A percentile compares a stretch with the other conserved stretches of the same genome.
phyloP scores from a whole-genome alignment of 2,888 invertebrate species.

The Pharmacophagus antenor region DNA sequence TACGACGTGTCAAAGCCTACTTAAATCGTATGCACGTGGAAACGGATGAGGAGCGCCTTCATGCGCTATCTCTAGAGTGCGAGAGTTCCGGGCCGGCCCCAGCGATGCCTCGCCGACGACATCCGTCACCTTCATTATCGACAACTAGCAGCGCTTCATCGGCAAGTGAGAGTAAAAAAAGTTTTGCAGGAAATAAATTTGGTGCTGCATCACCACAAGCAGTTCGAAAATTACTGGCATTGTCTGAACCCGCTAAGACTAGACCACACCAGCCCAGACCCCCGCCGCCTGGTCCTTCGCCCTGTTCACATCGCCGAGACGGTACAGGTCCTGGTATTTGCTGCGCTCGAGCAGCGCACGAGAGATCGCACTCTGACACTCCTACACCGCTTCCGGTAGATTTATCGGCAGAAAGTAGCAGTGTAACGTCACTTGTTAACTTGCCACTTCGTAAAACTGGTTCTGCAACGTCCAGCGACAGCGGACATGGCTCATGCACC shows the following conservation, averaged over 20 bases:
- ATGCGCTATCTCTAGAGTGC: constrained; percentile 93
- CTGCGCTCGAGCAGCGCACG: constrained; percentile 86
- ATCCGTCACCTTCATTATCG: constrained; percentile 95
- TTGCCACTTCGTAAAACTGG: constrained; percentile 93
- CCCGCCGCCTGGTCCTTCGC: constrained; percentile 83
- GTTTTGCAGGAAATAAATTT: constrained; percentile 84
- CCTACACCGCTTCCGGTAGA: constrained; percentile 92
- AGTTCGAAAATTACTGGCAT: constrained; percentile 95
- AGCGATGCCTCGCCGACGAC: constrained; percentile 86
- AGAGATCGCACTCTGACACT: constrained; percentile 94
- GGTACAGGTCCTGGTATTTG: constrained; percentile 76
- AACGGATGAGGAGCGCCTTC: constrained; percentile 94
- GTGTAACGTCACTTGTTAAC: constrained; percentile 95
- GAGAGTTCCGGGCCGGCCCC: constrained; percentile 86
- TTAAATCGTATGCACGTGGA: constrained; percentile 94
- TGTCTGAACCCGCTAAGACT: constrained; percentile 93
- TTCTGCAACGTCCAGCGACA: constrained; percentile 95
- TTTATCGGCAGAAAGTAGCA: constrained; percentile 96
- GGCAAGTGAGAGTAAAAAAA: constrained; percentile 87
- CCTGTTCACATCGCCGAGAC: constrained; percentile 82
- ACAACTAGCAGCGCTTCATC: constrained; percentile 95
- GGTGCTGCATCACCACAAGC: constrained; percentile 98
- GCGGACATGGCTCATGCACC: constrained; percentile 90
- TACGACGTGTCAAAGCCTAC: constrained; percentile 97
- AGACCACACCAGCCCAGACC: constrained; percentile 92